These are phyloP conservation scores for Hypercompe scribonia DNA, from an alignment of 2,888 invertebrate species.

Conservation along the genomic window DNA sequence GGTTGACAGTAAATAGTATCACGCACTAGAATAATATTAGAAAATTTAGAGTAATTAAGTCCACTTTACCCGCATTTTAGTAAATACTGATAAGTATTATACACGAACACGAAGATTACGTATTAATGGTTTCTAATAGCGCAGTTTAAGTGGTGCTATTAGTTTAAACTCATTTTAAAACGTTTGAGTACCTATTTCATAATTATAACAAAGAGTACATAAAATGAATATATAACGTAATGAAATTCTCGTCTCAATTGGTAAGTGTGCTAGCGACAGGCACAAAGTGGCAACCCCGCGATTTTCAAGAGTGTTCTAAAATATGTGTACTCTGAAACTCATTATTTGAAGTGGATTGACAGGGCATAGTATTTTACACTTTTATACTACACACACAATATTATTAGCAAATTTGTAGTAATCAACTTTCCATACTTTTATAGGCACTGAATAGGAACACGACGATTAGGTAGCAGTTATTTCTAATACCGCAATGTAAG, in stretches of 20 bases:
- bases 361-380: conserved; percentile 15
- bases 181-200: no score
- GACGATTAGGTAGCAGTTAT: background rate
- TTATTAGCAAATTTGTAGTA: conserved; percentile 3
- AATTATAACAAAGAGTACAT: no score
- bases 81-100: no score
- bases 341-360: conserved; percentile 17
- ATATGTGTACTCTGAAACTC: conserved; percentile 15
- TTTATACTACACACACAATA: conserved; percentile 4
- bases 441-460: background rate
- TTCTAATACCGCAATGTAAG: background rate
- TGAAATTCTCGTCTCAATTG: conserved; percentile 54
- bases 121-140: no score
- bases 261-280: conserved; percentile 53
- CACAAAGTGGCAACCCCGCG: conserved; percentile 46
- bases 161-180: no score
- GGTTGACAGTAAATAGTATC: no score
- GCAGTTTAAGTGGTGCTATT: no score
- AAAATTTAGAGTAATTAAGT: no score
- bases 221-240: conserved; percentile 56
- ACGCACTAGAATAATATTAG: no score
- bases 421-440: background rate
- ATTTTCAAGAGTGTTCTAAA: conserved; percentile 35
- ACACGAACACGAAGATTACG: no score
- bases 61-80: no score